Conservation (phyloP, 1,140 invertebrate genomes). For the Penaeus japonicus region DNA sequence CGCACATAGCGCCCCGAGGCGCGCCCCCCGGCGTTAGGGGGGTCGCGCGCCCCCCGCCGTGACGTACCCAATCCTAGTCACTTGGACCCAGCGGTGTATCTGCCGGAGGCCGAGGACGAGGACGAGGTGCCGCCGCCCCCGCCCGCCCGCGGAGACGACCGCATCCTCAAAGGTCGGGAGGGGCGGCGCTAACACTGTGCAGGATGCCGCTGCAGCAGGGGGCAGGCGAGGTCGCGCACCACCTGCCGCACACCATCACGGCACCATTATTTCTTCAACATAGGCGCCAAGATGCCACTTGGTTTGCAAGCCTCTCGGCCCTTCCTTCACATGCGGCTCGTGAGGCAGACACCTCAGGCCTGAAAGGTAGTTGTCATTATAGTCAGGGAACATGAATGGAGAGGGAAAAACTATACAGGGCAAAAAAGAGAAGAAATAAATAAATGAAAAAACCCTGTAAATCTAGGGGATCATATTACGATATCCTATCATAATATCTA, state of each 20-base stretch:
- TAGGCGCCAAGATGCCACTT: background rate
- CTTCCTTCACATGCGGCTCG: conserved; percentile 13
- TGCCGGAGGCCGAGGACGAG: conserved; percentile 29
- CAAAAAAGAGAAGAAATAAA: too few species aligned
- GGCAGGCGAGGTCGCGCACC: conserved; percentile 55
- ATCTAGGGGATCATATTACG: too few species aligned
- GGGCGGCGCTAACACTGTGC: too few species aligned
- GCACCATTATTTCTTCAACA: conserved; percentile 26
- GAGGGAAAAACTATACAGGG: too few species aligned
- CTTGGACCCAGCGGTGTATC: conserved; percentile 34
- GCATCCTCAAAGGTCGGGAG: conserved; percentile 36
- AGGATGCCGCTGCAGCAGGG: conserved; percentile 41
- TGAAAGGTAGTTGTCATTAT: too few species aligned
- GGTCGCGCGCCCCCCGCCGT: conserved; percentile 43
- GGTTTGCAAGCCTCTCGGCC: background rate
- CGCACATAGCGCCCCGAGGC: conserved; percentile 54
- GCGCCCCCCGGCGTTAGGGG: conserved; percentile 44
- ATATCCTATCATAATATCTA: too few species aligned
- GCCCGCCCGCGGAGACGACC: conserved; percentile 42
- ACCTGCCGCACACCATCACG: conserved; percentile 55
- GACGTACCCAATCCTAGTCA: conserved; percentile 54
- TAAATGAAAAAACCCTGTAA: too few species aligned
- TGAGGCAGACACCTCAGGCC: background rate
- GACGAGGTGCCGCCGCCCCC: conserved; percentile 47
- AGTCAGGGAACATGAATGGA: too few species aligned